Conservation (phyloP, 2,797 vertebrate genomes). For the Cossypha heuglini region DNA sequence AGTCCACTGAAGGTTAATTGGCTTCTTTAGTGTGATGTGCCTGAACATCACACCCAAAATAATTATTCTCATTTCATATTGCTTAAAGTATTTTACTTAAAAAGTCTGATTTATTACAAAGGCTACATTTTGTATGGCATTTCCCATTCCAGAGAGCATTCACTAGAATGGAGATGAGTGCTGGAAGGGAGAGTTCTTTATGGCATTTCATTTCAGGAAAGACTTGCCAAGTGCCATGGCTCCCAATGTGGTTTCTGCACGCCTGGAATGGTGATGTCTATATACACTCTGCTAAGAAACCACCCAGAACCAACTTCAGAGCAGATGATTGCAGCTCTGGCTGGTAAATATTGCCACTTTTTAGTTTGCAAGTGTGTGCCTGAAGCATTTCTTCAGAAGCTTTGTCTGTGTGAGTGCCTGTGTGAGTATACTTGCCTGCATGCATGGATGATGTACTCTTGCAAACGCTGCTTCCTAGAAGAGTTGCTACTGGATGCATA, state of each 20-base stretch:
- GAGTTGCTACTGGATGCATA: background rate
- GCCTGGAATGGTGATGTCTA: constrained; percentile 93
- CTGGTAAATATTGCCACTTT: constrained; percentile 71
- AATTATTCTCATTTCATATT: background rate
- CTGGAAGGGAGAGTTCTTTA: background rate
- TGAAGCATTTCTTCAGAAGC: background rate
- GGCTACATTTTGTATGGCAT: background rate
- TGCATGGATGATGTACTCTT: background rate
- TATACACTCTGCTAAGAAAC: constrained; percentile 88
- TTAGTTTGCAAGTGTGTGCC: background rate
- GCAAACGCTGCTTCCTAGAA: background rate
- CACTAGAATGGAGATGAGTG: constrained; percentile 80
- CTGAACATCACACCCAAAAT: background rate
- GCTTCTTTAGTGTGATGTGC: background rate
- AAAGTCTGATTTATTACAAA: background rate
- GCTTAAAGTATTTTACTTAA: background rate
- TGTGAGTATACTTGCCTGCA: background rate
- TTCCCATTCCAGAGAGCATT: background rate
- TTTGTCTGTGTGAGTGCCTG: background rate
- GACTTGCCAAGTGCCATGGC: constrained; percentile 87
- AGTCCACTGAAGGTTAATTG: background rate
- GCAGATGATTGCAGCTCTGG: constrained; percentile 81
- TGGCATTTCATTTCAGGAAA: constrained; percentile 80
- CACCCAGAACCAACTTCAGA: constrained; percentile 80
- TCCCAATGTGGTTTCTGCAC: constrained; percentile 94